Conservation (phyloP, 2,797 vertebrate species). For the Tragopan temminckii region DNA sequence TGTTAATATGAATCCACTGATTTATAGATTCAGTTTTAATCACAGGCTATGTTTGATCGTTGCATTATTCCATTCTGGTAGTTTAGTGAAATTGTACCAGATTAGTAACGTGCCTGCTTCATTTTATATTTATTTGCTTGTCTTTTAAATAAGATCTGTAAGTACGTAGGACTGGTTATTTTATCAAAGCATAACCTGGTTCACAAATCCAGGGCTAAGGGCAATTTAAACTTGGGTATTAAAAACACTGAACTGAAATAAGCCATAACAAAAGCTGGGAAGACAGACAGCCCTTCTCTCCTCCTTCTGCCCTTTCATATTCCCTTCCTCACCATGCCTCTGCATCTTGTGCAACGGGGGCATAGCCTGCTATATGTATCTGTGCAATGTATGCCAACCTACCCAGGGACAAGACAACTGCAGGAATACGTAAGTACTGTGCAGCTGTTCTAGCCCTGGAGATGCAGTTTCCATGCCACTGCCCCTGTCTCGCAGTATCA, state of each 20-base stretch:
- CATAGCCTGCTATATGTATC: background rate
- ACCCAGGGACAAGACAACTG: accelerated
- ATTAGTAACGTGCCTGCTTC: background rate
- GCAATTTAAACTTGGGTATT: background rate
- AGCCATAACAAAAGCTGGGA: background rate
- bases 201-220: background rate
- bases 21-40: background rate
- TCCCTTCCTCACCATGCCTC: background rate
- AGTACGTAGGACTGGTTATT: background rate
- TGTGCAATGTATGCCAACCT: background rate
- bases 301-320: background rate
- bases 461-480: accelerated
- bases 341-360: background rate
- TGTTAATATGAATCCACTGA: constrained; percentile 25
- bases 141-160: background rate
- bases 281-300: background rate
- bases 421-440: background rate
- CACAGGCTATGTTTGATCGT: background rate
- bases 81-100: background rate
- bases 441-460: background rate
- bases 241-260: background rate
- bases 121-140: constrained; percentile 27
- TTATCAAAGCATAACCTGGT: background rate
- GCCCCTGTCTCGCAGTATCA: background rate
- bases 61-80: background rate